Conservation (phyloP, 2,113 vertebrate species). For the Scomber scombrus region DNA sequence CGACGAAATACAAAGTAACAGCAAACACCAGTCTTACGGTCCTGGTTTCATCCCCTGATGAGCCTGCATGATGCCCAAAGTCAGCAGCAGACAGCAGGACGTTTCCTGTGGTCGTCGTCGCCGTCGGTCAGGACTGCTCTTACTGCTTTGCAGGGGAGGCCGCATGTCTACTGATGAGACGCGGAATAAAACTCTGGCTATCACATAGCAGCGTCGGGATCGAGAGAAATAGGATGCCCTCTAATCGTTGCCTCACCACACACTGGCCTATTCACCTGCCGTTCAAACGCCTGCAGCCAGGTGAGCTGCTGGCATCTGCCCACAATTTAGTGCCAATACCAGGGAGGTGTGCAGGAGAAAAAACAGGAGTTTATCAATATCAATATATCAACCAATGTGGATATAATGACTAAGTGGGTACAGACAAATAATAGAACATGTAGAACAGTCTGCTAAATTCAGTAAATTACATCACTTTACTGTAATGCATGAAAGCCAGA, state of each 20-base stretch:
- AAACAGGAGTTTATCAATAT: neutral
- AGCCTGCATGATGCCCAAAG: constrained; percentile 61
- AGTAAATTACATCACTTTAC: too few species aligned
- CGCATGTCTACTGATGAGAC: constrained; percentile 53
- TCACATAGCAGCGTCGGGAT: constrained; percentile 78
- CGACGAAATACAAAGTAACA: constrained; percentile 15
- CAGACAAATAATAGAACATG: too few species aligned
- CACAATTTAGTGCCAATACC: neutral
- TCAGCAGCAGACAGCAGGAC: constrained; percentile 53
- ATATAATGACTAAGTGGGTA: too few species aligned
- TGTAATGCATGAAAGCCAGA: too few species aligned
- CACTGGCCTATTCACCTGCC: constrained; percentile 77
- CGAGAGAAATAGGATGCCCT: constrained; percentile 82
- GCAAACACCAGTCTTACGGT: constrained; percentile 16
- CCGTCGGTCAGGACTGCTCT: constrained; percentile 28
- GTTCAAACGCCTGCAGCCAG: constrained; percentile 59
- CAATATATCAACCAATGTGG: neutral
- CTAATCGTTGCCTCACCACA: constrained; percentile 62
- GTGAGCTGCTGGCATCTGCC: constrained; percentile 45
- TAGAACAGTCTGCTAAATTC: too few species aligned
- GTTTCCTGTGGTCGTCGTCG: constrained; percentile 50
- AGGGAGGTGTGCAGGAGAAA: neutral
- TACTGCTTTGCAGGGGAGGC: constrained; percentile 70
- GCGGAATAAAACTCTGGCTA: constrained; percentile 82
- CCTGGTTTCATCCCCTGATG: constrained; percentile 38